Evolutionary conservation across 1,140 invertebrate genomes (phyloP), one percentile per base, ranked within the genome.

Genomic region (Brachionus asplanchnoidis): DNA sequence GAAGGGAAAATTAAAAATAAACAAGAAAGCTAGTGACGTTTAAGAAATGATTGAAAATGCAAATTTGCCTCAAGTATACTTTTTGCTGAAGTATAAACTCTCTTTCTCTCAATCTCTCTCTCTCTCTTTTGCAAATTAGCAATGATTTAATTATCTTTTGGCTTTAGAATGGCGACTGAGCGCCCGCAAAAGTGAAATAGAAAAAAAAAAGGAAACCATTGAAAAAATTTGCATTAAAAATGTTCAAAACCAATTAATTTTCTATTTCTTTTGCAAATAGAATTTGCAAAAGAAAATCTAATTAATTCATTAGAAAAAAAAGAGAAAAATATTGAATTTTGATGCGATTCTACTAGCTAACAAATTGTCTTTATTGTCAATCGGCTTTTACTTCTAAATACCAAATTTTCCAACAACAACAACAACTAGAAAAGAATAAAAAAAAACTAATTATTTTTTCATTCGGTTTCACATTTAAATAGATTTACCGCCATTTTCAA

Each of bases 181-280:
- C 53, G 53, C 53, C 53, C 53, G 20, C 53, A 17, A 60, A 73
- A 42, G 40, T 17, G n/a, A 73, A 17, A 2, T 42, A 23, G 36
- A 42, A 68, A 40, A 42, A 17, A 17, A 73, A 42, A 73, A 42
- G 20, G 68, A 73, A 73, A 73, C 68, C 68, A 70, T 70, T 36
- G 32, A 14, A 14, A 36, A 70, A 70, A 70, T 70, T 70, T 70
- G 66, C 66, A 70, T 70, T 36, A 20, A 42, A 73, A 42, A 73
- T 73, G 40, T 73, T 73, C 68, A 73, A 73, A 73, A 73, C n/a
- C 40, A 73, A 73, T 73, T 73, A 73, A 40, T 73, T 73, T 73
- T 40, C n/a, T 42, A 42, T 73, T 73, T 36, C 23, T 70, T n/a
- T 70, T 14, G 66, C 26, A 73, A 73, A 42, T n/a, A 36, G 36